Base-by-base conservation (phyloP, 1,140 invertebrate genomes). In the Philopotamus ludificatus region DNA sequence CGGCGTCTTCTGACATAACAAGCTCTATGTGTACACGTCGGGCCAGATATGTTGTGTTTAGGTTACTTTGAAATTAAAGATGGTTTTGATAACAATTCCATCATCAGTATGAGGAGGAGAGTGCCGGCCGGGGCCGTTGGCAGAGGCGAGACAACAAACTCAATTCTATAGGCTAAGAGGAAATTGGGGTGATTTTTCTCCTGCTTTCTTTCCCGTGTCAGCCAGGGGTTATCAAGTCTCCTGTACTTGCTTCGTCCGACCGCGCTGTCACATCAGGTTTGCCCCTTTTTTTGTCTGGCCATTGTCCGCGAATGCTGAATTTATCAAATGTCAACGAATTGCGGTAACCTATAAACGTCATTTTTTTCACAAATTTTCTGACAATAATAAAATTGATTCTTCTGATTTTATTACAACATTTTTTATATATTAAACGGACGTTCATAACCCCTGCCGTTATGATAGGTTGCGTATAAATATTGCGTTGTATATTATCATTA, bases 151-250 rank as follows among this genome's bases (percentile, higher is more conserved):
- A 55, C 39, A 16, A 54, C 49, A 47, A 26, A 39, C 58, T 66
- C 69, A 68, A 70, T 70, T 70, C 69, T 70, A 68, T 70, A 70
- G 69, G 69, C 65, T 65, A 63, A 62, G 58, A 67, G 76, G 77
- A 78, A 78, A 79, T 79, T 76, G 76, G 76, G 76, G 75, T 78
- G 77, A 79, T 79, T 79, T 79, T 79, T 80, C 77, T 78, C 71
- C 72, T 72, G 74, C 73, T 73, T 77, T 67, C 76, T 75, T 73
- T 71, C 74, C 73, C 70, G 68, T 66, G 65, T 63, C 67, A 66
- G 42, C 45, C 58, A 66, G 73, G 72, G 65, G 73, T 76, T 66
- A 71, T 72, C 68, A 75, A 70, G 53, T 34, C 12, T 34, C 4
- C 12, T 34, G 12, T 34, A 34, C 28, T n/a, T 15, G 44, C 7